A percentile compares a stretch with the other conserved stretches of the same genome.
Conservation (phyloP, 2,888 invertebrate genomes). For the Dilophus febrilis region DNA sequence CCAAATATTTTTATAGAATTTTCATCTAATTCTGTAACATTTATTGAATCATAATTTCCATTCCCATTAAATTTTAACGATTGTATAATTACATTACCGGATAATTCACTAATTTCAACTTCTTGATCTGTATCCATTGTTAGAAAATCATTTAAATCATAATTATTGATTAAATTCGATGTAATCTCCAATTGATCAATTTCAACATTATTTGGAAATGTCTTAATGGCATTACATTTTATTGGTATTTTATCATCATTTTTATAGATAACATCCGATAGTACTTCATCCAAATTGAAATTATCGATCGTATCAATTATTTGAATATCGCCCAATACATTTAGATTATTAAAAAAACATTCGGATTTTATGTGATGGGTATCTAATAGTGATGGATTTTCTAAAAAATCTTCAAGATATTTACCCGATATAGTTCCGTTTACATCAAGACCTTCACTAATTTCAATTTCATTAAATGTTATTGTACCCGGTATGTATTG, state of each 20-base stretch:
- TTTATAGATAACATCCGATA: slow-evolving; percentile 33
- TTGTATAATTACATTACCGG: slow-evolving; percentile 30
- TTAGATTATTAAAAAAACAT: slow-evolving; percentile 32
- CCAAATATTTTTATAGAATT: slow-evolving; percentile 28
- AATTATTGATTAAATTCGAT: slow-evolving; percentile 30
- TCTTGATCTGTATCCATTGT: slow-evolving; percentile 33
- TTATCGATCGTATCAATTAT: slow-evolving; percentile 30
- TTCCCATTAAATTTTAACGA: slow-evolving; percentile 28
- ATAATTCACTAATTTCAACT: slow-evolving; percentile 25
- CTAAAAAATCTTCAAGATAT: slow-evolving; percentile 25
- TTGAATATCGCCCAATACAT: slow-evolving; percentile 33
- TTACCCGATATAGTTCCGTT: slow-evolving; percentile 32
- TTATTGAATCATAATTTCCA: slow-evolving; percentile 29
- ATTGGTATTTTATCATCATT: slow-evolving; percentile 4
- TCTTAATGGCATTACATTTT: slow-evolving; percentile 27
- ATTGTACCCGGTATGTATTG: slow-evolving; percentile 30
- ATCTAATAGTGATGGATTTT: slow-evolving; percentile 33
- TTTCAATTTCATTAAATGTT: slow-evolving; percentile 34
- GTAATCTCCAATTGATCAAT: slow-evolving; percentile 25
- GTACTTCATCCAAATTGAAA: slow-evolving; percentile 19
- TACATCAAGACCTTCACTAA: slow-evolving; percentile 34
- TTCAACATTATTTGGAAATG: slow-evolving; percentile 29
- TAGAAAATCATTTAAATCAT: slow-evolving; percentile 30
- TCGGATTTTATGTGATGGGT: slow-evolving; percentile 25
- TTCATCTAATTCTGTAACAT: slow-evolving; percentile 28